Conservation (phyloP, 1,140 invertebrate genomes). For the Anagrus nilaparvatae region DNA sequence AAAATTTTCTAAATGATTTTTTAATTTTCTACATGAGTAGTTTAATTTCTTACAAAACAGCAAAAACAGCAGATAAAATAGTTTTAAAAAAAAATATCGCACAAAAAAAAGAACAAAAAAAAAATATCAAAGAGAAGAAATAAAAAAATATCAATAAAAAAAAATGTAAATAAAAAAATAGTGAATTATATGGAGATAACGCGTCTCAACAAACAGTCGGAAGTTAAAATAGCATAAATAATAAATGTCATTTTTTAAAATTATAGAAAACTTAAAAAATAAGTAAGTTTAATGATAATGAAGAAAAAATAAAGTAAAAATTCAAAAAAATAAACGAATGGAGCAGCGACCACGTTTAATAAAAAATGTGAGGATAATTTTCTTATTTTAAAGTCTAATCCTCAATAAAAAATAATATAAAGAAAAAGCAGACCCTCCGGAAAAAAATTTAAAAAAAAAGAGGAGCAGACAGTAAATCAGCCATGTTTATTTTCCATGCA, state of each 20-base stretch:
- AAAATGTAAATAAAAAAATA: constrained; percentile 10
- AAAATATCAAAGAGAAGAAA: constrained; percentile 18
- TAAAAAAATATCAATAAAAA: too few relatives aligned
- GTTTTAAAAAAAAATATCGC: constrained; percentile 12
- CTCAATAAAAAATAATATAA: too few relatives aligned
- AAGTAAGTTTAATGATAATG: constrained; percentile 21
- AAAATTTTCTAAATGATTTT: too few relatives aligned
- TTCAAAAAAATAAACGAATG: constrained; percentile 26
- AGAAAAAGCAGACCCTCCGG: constrained; percentile 26
- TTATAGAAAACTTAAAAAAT: constrained; percentile 20
- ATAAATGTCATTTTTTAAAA: constrained; percentile 22
- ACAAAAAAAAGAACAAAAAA: constrained; percentile 10
- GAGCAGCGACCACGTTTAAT: constrained; percentile 32
- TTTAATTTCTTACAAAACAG: too few relatives aligned
- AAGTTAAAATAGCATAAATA: too few relatives aligned
- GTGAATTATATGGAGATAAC: constrained; percentile 10
- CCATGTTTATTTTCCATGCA: constrained; percentile 17
- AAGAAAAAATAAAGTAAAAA: constrained; percentile 12
- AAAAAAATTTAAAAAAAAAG: constrained; percentile 5
- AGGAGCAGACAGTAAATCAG: constrained; percentile 15
- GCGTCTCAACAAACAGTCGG: constrained; percentile 24
- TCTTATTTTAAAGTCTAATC: constrained; percentile 30
- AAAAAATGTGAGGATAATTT: constrained; percentile 37
- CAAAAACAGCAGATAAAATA: too few relatives aligned
- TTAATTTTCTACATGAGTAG: too few relatives aligned